Conservation (phyloP, 2,113 vertebrate species). For the Sphaerodactylus townsendi region DNA sequence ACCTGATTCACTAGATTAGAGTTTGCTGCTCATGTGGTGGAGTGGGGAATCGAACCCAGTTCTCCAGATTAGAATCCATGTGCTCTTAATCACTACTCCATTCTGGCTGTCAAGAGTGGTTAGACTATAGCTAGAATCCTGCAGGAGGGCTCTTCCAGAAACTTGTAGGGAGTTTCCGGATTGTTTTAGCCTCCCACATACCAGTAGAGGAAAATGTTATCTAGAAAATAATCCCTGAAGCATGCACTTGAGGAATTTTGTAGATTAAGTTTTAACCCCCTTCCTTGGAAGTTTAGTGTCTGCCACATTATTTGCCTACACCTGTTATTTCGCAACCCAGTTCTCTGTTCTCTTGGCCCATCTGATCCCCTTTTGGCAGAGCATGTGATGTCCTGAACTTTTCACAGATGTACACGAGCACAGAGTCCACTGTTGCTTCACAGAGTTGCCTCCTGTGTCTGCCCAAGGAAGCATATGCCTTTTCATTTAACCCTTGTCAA, state of each 20-base stretch:
- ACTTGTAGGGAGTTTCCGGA: not conserved
- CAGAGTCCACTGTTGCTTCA: not conserved
- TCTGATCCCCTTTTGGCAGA: not conserved
- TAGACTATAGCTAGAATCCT: not conserved
- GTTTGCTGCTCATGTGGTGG: too few relatives aligned
- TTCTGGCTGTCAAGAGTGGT: too few relatives aligned
- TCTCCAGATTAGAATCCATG: too few relatives aligned
- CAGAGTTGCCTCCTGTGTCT: not conserved
- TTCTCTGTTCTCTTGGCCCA: not conserved
- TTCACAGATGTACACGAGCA: not conserved
- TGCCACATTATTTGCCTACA: too few relatives aligned
- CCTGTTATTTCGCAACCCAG: not conserved
- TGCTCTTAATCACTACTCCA: too few relatives aligned
- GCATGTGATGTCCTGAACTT: not conserved
- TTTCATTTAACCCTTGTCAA: not conserved
- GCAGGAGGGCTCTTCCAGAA: not conserved
- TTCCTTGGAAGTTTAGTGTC: not conserved
- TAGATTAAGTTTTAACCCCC: not conserved
- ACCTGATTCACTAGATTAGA: too few relatives aligned
- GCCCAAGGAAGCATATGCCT: not conserved
- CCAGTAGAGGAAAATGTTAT: not conserved
- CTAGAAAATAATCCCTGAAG: not conserved
- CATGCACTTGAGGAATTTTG: not conserved
- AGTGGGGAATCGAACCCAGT: too few relatives aligned
- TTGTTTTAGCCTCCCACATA: not conserved